Evolutionary conservation across 2,113 vertebrate genomes (phyloP), one percentile per base, ranked within the genome.

Genomic region (Jacana jacana): DNA sequence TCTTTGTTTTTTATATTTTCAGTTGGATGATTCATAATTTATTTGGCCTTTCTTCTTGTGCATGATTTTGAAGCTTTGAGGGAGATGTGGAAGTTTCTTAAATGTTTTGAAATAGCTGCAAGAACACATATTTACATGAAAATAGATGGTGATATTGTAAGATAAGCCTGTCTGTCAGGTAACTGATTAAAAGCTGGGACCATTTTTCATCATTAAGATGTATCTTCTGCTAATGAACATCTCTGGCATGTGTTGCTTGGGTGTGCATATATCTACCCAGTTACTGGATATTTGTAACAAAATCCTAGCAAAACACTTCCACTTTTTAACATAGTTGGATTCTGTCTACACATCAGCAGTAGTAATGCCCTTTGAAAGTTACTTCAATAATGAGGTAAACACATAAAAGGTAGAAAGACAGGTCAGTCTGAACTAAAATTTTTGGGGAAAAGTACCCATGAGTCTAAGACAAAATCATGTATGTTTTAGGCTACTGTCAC

Each of bases 381-480:
- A 17, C 16, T 17, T 77, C 49, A 46, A 1, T 49, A 60, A 44
- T 49, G n/a, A 63, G 3, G 27, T 55, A 79, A 78, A 30, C 39
- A 44, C 0, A 1, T 69, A 55, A 63, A 61, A 73, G 11, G 33
- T 40, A 58, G 11, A 37, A 84, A 73, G 20, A 89, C 1, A 1
- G n/a, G n/a, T n/a, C n/a, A 66, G n/a, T 49, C 28, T 75, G 4
- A 73, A 75, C 42, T 68, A 14, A 91, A 37, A 51, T 60, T 54
- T 42, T 24, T 3, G 30, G 44, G n/a, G 2, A 20, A 44, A 69
- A 65, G 51, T 0, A 3, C 3, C 3, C 3, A 28, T 42, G 4
- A 78, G 27, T 33, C 18, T 81, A n/a, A 79, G 19, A 17, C 70
- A 75, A 78, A 81, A 55, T 78, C 8, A 4, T 57, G 5, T 40